Percentiles rank a stretch among this genome's conserved stretches.
phyloP scores from a whole-genome alignment of 1,140 invertebrate species.

The Papilio aristodemus region DNA sequence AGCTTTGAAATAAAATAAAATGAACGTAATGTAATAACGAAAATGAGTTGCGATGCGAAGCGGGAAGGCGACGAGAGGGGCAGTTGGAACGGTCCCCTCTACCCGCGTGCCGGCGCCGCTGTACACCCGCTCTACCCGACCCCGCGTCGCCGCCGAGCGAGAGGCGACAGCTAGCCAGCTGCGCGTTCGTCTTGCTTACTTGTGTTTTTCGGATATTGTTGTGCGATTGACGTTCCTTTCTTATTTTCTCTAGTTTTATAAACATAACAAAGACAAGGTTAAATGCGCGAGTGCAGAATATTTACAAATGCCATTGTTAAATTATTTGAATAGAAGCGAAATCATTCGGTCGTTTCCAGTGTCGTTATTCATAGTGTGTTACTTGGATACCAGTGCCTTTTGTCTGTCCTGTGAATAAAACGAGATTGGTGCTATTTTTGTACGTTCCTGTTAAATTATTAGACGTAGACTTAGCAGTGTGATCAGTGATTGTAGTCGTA shows the following conservation, averaged over 20 bases:
- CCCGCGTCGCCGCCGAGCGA: constrained; percentile 60
- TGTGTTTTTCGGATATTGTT: constrained; percentile 76
- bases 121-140: constrained; percentile 50
- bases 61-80: constrained; percentile 66
- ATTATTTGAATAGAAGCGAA: constrained; percentile 38
- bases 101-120: constrained; percentile 57
- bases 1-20: constrained; percentile 64
- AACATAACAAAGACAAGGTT: constrained; percentile 51
- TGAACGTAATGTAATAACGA: constrained; percentile 71
- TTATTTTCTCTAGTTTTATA: constrained; percentile 55
- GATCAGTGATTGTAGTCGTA: constrained; percentile 79
- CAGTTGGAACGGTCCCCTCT: constrained; percentile 57
- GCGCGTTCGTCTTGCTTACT: constrained; percentile 65
- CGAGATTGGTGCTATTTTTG: constrained; percentile 69
- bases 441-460: constrained; percentile 67
- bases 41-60: constrained; percentile 66
- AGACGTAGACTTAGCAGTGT: constrained; percentile 66
- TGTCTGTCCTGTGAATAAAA: constrained; percentile 73
- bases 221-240: constrained; percentile 71
- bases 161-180: constrained; percentile 71
- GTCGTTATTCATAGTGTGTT: constrained; percentile 60
- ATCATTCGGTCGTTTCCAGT: constrained; percentile 50
- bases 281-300: constrained; percentile 61
- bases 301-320: constrained; percentile 49
- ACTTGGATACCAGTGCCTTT: constrained; percentile 74